phyloP scores from a whole-genome alignment of 2,888 invertebrate species.

The Drosophila merina region DNA sequence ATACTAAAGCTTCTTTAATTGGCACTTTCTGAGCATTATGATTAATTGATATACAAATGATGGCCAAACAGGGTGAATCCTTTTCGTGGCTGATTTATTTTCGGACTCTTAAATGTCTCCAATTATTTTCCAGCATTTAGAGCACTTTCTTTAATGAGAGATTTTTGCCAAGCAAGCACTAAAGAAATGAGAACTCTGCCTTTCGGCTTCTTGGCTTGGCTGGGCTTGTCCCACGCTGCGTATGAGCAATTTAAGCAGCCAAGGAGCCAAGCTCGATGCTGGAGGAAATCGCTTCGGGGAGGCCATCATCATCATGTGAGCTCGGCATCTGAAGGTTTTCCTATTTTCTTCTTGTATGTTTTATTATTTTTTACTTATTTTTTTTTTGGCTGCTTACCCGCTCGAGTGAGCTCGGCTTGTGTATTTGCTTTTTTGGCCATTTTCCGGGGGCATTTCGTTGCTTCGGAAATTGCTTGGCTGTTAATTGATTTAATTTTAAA shows the following conservation, averaged over 20 bases:
- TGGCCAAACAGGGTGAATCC: not conserved
- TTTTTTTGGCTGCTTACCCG: constrained; percentile 48
- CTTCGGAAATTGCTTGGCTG: constrained; percentile 68
- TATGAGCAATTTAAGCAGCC: constrained; percentile 54
- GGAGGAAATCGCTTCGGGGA: constrained; percentile 45
- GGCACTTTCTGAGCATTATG: constrained; percentile 13
- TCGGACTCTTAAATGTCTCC: no score
- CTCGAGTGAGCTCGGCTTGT: constrained; percentile 53
- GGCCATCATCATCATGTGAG: constrained; percentile 27
- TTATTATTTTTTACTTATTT: not conserved
- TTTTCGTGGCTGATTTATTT: not conserved
- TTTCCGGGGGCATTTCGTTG: constrained; percentile 56
- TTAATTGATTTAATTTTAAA: constrained; percentile 71
- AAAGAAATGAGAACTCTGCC: constrained; percentile 5
- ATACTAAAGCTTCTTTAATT: constrained; percentile 25
- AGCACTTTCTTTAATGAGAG: constrained; percentile 25
- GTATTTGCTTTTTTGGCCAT: constrained; percentile 39
- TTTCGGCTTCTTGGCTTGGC: not conserved
- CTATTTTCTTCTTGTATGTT: not conserved
- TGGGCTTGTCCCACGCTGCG: constrained; percentile 44
- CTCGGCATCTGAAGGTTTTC: constrained; percentile 22
- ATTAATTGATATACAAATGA: constrained; percentile 19
- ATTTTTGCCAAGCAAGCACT: constrained; percentile 23
- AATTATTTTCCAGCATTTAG: constrained; percentile 14
- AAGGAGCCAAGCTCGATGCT: constrained; percentile 21